These are phyloP conservation scores for Deilephila porcellus DNA, from an alignment of 2,888 invertebrate species.

Conservation along the genomic window DNA sequence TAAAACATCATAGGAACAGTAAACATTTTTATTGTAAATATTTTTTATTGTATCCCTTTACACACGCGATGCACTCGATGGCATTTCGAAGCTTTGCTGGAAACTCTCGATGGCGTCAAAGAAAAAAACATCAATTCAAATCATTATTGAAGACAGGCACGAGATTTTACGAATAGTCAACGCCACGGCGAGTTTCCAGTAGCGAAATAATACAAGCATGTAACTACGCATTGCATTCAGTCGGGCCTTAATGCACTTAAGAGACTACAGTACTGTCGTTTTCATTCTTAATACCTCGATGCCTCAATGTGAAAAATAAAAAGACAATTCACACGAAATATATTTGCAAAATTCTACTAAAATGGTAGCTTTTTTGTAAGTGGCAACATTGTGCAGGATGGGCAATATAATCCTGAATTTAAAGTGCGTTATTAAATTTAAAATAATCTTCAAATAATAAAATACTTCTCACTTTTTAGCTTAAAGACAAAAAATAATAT, in stretches of 20 bases:
- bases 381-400: neutral
- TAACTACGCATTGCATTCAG: slow-evolving; percentile 62
- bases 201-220: slow-evolving; percentile 68
- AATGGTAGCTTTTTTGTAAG: neutral
- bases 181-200: slow-evolving; percentile 63
- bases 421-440: too few relatives aligned
- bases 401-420: neutral
- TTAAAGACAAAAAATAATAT: too few relatives aligned
- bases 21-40: slow-evolving; percentile 85
- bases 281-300: slow-evolving; percentile 39
- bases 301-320: slow-evolving; percentile 46
- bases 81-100: slow-evolving; percentile 62
- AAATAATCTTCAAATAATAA: too few relatives aligned
- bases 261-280: slow-evolving; percentile 56
- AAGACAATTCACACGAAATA: slow-evolving; percentile 10
- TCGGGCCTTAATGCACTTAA: slow-evolving; percentile 74
- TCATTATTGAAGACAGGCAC: slow-evolving; percentile 51
- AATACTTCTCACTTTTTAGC: too few relatives aligned
- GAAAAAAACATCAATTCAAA: slow-evolving; percentile 32
- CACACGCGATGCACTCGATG: slow-evolving; percentile 74
- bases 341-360: neutral
- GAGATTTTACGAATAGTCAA: slow-evolving; percentile 42
- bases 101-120: slow-evolving; percentile 57
- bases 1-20: slow-evolving; percentile 76
- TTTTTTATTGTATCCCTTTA: slow-evolving; percentile 81